Percentiles rank a stretch among this genome's conserved stretches.
Conservation (phyloP, 2,113 vertebrate genomes). For the Noctilio leporinus region DNA sequence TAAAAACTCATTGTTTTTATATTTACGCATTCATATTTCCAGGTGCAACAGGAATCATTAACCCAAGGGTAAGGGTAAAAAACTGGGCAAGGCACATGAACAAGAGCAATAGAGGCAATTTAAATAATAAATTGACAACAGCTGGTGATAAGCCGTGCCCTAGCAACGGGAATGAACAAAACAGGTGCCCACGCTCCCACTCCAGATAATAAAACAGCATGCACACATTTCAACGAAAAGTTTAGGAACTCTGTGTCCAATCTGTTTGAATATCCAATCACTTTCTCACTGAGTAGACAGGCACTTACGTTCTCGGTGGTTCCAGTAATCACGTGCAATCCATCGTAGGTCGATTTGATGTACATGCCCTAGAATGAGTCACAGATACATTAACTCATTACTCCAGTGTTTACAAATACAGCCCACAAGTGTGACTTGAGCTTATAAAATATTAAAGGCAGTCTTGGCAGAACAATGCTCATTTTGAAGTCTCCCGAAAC, state of each 20-base stretch:
- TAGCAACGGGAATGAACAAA: not conserved
- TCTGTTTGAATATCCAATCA: not conserved
- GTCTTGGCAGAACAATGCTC: not conserved
- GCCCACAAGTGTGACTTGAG: not conserved
- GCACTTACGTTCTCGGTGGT: conserved; percentile 96
- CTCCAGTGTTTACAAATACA: not conserved
- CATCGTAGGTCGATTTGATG: conserved; percentile 98
- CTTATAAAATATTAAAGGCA: conserved; percentile 13
- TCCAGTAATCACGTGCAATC: conserved; percentile 94
- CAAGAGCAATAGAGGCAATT: not conserved
- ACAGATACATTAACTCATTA: not conserved
- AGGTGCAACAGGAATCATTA: not conserved
- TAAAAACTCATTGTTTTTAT: not conserved
- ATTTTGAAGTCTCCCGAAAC: not conserved
- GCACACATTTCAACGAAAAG: not conserved
- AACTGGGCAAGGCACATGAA: not conserved
- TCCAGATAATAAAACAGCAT: not conserved
- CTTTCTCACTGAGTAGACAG: not conserved
- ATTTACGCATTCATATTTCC: not conserved
- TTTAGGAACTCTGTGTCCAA: not conserved
- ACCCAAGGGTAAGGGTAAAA: not conserved
- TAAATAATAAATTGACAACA: conserved; percentile 51
- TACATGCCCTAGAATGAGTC: conserved; percentile 90
- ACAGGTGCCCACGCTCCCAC: not conserved
- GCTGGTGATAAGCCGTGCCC: not conserved